Conservation (phyloP, 2,888 invertebrate genomes). For the Idaea biselata region DNA sequence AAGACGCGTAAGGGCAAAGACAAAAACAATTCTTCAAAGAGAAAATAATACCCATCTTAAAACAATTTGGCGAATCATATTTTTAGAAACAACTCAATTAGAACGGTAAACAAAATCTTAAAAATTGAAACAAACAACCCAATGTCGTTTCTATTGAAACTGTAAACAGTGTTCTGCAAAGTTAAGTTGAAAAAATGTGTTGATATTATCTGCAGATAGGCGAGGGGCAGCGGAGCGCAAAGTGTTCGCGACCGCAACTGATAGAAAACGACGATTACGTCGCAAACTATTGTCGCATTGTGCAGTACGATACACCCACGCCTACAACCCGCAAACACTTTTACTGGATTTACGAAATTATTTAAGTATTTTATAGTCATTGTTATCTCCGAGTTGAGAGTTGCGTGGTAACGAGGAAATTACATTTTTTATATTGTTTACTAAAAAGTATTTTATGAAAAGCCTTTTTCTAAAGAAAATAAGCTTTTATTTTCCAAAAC, state of each 20-base stretch:
- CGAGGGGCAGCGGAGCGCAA: constrained; percentile 62
- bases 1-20: background rate
- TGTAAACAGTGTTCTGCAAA: constrained; percentile 42
- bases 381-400: constrained; percentile 49
- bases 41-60: background rate
- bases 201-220: constrained; percentile 34
- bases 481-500: background rate
- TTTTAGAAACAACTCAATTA: background rate
- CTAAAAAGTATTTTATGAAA: background rate
- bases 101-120: background rate
- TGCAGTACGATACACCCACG: constrained; percentile 39
- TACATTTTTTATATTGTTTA: constrained; percentile 31
- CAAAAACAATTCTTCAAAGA: background rate
- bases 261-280: constrained; percentile 78
- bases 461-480: background rate
- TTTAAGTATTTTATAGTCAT: constrained; percentile 56
- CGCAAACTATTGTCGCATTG: constrained; percentile 70
- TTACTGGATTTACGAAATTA: constrained; percentile 75
- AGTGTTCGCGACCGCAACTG: constrained; percentile 73
- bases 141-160: constrained; percentile 9
- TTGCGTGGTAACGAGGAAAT: constrained; percentile 68
- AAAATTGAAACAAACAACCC: constrained; percentile 6
- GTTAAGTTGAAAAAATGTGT: constrained; percentile 4
- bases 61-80: background rate
- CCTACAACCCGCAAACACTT: constrained; percentile 58